Evolutionary conservation across 2,888 invertebrate species (phyloP).

Genomic region (Sinopyrophorus schimmeli): DNA sequence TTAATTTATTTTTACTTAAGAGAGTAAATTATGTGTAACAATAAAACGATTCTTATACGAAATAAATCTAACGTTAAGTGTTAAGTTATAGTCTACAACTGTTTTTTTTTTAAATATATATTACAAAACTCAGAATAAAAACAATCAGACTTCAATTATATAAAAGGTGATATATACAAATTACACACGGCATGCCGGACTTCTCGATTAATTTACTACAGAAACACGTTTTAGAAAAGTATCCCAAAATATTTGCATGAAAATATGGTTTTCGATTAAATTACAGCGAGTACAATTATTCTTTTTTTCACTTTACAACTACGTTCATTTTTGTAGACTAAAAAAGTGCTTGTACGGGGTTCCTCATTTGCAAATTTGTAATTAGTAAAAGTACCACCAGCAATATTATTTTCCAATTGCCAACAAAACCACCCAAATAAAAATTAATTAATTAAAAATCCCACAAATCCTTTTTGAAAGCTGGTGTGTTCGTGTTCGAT

Average conservation of each 20-base stretch:
- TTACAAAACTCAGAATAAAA: slow-evolving; percentile 49
- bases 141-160: slow-evolving; percentile 43
- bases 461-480: slow-evolving; percentile 5
- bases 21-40: too few species aligned
- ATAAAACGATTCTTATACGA: too few species aligned
- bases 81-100: slow-evolving; percentile 40
- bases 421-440: too few species aligned
- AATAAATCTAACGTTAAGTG: too few species aligned
- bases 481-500: too few species aligned
- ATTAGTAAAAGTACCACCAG: slow-evolving; percentile 27
- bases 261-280: slow-evolving; percentile 48
- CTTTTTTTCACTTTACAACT: slow-evolving; percentile 36
- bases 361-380: slow-evolving; percentile 9
- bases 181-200: slow-evolving; percentile 30
- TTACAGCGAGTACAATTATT: too few species aligned
- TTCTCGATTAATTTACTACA: slow-evolving; percentile 22
- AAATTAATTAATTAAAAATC: slow-evolving; percentile 12
- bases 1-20: too few species aligned
- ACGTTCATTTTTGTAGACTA: slow-evolving; percentile 34
- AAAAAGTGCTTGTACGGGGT: too few species aligned
- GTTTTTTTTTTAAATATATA: too few species aligned
- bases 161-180: slow-evolving; percentile 35
- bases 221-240: slow-evolving; percentile 49
- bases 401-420: too few species aligned
- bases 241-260: slow-evolving; percentile 51